A percentile compares a stretch with the other conserved stretches of the same genome.
Conservation (phyloP, 2,888 invertebrate species). For the Dryocosmus kuriphilus region DNA sequence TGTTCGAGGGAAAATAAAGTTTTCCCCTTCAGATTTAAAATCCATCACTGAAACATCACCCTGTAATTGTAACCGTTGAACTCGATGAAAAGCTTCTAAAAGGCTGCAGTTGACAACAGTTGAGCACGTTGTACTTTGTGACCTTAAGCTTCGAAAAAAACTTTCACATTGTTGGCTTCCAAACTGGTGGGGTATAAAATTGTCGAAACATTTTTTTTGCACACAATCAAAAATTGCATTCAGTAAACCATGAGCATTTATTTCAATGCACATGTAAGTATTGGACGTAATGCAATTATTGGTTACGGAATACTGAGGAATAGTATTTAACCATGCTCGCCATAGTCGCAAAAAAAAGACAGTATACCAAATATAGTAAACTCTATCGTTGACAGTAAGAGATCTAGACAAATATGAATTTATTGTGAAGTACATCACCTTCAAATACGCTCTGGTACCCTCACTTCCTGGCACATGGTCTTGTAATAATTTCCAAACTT, state of each 20-base stretch:
- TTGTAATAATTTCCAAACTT: constrained; percentile 31
- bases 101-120: constrained; percentile 31
- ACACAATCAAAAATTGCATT: constrained; percentile 43
- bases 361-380: too few relatives aligned
- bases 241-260: constrained; percentile 54
- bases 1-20: constrained; percentile 22
- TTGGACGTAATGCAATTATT: constrained; percentile 53
- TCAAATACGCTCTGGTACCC: constrained; percentile 47
- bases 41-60: constrained; percentile 8
- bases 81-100: constrained; percentile 15
- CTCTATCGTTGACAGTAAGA: too few relatives aligned
- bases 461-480: constrained; percentile 42
- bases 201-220: constrained; percentile 19
- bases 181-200: constrained; percentile 46
- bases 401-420: constrained; percentile 42
- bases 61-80: constrained; percentile 24
- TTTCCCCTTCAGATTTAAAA: constrained; percentile 15
- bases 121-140: constrained; percentile 21
- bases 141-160: constrained; percentile 42
- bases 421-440: constrained; percentile 46
- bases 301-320: constrained; percentile 42
- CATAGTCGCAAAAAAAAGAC: constrained; percentile 52
- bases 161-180: constrained; percentile 47
- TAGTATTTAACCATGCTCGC: constrained; percentile 49
- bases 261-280: constrained; percentile 54